Evolutionary conservation across 37 sponge, comb jelly and placozoan genomes (phyloP), one percentile per base, ranked within the genome.

Genomic region (Cladorhizidae sp.): DNA sequence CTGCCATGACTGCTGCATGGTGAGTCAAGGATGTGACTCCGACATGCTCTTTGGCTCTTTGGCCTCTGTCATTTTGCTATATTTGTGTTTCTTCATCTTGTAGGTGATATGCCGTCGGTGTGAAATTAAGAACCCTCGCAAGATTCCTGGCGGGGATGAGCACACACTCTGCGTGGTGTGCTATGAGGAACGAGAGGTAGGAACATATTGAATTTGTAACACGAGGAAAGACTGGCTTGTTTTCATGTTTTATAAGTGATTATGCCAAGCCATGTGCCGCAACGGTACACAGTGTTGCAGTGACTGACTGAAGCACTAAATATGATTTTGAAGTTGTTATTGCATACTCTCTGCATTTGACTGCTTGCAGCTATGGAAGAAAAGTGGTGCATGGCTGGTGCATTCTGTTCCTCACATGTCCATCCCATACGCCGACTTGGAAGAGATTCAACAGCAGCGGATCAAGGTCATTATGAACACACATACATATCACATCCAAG

Each of bases 91-190:
- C 56, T 54, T 5, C 11, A 36, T 43, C 5, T 57, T 39, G 36
- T 75, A 86, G 87, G 81, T 43, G 1, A 74, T 80, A 33, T 86
- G 87, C 56, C 8, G 28, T 57, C 57, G 69, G 22, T 86, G 87
- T 54, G n/a, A n/a, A n/a, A n/a, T n/a, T n/a, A 80, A 67, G 38
- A 37, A 40, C 22, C 7, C 38, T 28, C 52, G 62, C 50, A 67
- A 69, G 26, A 36, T 39, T 25, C 67, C 9, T 31, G 57, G 70
- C 49, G 82, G 82, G 26, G 54, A 76, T 17, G 39, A 18, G 6
- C 38, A 70, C 12, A 25, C 41, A 7, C 76, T 87, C 14, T 87
- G 88, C 32, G 29, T 21, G 2, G 28, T 74, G 40, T 83, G 84
- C 67, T 77, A 50, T 25, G 57, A 62, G n/a, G 36, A 78, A 37